These are phyloP conservation scores for Lipotes vexillifer DNA, from an alignment of 2,113 vertebrate genomes.

Conservation along the genomic window DNA sequence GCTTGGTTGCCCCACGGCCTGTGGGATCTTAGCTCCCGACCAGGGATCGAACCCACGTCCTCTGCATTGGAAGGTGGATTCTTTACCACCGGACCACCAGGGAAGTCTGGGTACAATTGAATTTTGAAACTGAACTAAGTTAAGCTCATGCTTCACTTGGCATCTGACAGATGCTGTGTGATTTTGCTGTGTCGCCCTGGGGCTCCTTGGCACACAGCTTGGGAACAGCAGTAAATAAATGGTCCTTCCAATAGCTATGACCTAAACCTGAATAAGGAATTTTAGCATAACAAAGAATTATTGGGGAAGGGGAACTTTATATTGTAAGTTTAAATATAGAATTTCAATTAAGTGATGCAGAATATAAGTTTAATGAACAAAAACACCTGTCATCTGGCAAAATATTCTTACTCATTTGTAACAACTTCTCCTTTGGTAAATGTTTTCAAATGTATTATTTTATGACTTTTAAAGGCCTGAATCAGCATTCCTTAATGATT, in stretches of 20 bases:
- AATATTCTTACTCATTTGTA: neutral
- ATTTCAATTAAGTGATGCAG: neutral
- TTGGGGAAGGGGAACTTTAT: neutral
- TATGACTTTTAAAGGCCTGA: neutral
- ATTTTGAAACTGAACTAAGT: neutral
- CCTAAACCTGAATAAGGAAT: neutral
- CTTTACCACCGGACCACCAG: too few relatives aligned
- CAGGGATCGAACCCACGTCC: too few relatives aligned
- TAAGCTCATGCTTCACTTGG: neutral
- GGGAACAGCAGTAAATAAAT: neutral
- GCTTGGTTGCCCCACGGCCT: too few relatives aligned
- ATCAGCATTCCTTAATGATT: neutral
- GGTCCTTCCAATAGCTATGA: neutral
- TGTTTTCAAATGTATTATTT: neutral
- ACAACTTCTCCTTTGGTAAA: neutral
- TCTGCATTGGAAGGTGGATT: too few relatives aligned
- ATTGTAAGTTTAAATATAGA: neutral
- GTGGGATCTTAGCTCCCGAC: too few relatives aligned
- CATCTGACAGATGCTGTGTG: accelerated
- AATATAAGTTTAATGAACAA: neutral
- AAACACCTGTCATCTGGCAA: neutral
- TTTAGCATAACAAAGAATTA: neutral
- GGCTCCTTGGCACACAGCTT: neutral
- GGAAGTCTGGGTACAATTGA: neutral
- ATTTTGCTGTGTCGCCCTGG: neutral